Percentiles rank a stretch among this genome's conserved stretches.
Conservation (phyloP, 2,888 invertebrate species). For the Cataglyphis livida region DNA sequence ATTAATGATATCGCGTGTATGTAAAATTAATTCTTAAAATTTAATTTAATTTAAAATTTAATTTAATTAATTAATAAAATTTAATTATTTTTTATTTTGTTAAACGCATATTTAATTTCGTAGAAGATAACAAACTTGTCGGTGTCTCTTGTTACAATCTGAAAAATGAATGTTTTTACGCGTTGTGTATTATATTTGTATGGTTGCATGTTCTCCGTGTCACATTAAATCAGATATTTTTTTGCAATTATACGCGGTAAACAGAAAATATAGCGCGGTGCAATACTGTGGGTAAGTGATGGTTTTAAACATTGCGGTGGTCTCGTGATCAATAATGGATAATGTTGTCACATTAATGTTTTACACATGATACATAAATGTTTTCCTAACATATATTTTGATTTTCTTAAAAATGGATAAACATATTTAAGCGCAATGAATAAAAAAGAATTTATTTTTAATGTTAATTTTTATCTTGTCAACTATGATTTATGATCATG, state of each 20-base stretch:
- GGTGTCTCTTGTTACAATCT: not conserved
- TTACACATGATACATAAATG: not conserved
- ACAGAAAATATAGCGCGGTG: slow-evolving; percentile 11
- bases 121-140: not conserved
- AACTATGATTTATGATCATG: not conserved
- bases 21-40: not conserved
- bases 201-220: not conserved
- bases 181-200: not conserved
- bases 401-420: not conserved
- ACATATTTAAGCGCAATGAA: not conserved
- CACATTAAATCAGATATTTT: slow-evolving; percentile 40
- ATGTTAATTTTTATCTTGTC: slow-evolving; percentile 20
- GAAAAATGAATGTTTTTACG: not conserved
- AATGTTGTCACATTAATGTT: not conserved
- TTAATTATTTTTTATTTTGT: slow-evolving; percentile 20
- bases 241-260: slow-evolving; percentile 10
- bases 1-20: not conserved
- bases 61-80: no score
- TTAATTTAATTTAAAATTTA: no score
- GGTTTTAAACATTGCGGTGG: not conserved
- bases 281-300: not conserved
- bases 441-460: not conserved
- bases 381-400: slow-evolving; percentile 5
- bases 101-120: not conserved
- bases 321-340: slow-evolving; percentile 27